phyloP scores from a whole-genome alignment of 2,888 invertebrate species.

The Habrosyne pyritoides region DNA sequence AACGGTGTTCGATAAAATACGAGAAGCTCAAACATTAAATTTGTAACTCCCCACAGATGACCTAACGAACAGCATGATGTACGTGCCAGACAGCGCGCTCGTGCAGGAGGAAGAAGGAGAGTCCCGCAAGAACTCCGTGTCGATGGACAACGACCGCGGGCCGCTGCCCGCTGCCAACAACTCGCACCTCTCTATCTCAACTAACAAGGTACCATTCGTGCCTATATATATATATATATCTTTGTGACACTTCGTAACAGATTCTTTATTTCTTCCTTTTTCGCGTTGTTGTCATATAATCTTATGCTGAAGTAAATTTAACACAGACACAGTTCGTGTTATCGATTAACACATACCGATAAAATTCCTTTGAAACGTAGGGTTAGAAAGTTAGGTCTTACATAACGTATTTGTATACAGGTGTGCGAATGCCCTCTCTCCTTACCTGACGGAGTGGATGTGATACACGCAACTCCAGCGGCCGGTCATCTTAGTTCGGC shows the following conservation, averaged over 20 bases:
- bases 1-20: too few relatives aligned
- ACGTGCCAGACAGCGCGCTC: conserved; percentile 93
- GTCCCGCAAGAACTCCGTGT: conserved; percentile 77
- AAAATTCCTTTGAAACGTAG: background rate
- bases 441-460: conserved; percentile 94
- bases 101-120: conserved; percentile 92
- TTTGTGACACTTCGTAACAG: too few relatives aligned
- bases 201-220: conserved; percentile 88
- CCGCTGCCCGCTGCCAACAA: conserved; percentile 68
- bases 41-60: conserved; percentile 59
- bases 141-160: conserved; percentile 69
- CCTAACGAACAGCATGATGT: conserved; percentile 92
- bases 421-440: conserved; percentile 94
- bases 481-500: conserved; percentile 99
- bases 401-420: conserved; percentile 50
- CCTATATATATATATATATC: background rate
- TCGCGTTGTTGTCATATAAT: too few relatives aligned
- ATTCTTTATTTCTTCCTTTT: too few relatives aligned
- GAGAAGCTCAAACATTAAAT: background rate
- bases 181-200: conserved; percentile 92
- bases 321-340: too few relatives aligned
- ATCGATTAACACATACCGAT: too few relatives aligned
- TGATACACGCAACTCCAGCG: conserved; percentile 96
- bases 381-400: background rate
- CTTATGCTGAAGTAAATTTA: too few relatives aligned